Conservation (phyloP, 2,888 invertebrate species). For the Theodoxus fluviatilis region DNA sequence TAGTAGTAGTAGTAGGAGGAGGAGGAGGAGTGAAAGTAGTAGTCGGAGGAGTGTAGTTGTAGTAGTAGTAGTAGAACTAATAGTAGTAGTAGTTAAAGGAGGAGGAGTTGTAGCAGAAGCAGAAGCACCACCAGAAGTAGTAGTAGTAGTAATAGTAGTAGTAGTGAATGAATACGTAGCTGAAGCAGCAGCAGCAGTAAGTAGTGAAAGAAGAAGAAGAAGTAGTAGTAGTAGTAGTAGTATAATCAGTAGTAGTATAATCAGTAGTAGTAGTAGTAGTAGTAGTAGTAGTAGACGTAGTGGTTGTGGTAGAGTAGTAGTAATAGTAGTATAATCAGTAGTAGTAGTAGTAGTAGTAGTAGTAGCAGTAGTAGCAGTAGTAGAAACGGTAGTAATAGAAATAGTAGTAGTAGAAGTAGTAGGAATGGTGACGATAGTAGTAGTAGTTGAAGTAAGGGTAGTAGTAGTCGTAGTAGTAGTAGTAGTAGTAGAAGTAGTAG, state of each 20-base stretch:
- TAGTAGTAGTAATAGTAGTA: background rate
- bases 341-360: constrained; percentile 2
- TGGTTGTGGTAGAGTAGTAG: background rate
- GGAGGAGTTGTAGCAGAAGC: background rate
- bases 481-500: background rate
- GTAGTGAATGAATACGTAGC: background rate
- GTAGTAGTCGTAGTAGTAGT: background rate
- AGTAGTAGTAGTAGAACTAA: background rate
- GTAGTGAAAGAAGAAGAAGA: background rate
- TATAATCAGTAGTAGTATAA: background rate
- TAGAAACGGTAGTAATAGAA: background rate
- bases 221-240: constrained; percentile 2
- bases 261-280: background rate
- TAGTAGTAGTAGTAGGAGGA: too few species aligned
- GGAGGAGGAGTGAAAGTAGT: background rate
- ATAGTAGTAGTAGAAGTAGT: background rate
- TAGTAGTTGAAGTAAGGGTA: background rate
- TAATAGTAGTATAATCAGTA: background rate
- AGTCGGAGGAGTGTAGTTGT: background rate
- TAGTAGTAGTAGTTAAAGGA: background rate
- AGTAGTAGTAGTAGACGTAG: background rate
- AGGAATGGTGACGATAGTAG: background rate
- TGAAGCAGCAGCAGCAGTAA: too few species aligned
- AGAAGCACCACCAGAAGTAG: background rate
- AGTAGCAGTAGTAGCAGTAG: background rate